Evolutionary conservation across 1,140 invertebrate species (phyloP).

Genomic region (Metaphire vulgaris): DNA sequence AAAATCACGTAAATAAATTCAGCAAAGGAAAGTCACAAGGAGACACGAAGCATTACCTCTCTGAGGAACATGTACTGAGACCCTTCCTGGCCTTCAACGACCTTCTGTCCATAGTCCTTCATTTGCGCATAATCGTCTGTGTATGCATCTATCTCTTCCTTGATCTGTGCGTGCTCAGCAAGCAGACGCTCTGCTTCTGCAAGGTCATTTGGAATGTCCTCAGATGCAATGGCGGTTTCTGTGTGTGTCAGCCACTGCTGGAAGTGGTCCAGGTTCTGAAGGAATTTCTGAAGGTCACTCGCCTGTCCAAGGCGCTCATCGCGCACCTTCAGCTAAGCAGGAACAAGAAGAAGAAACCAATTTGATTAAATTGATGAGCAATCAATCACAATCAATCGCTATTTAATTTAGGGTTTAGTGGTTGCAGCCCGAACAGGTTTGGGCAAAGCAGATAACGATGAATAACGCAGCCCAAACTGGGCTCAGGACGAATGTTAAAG

Average conservation of each 20-base stretch:
- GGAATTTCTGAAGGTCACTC: constrained; percentile 94
- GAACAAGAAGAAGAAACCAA: too few relatives aligned
- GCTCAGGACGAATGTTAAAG: too few relatives aligned
- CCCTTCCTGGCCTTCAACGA: constrained; percentile 75
- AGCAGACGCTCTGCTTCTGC: constrained; percentile 93
- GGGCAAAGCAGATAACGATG: too few relatives aligned
- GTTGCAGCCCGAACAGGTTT: too few relatives aligned
- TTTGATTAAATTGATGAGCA: too few relatives aligned
- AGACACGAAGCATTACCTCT: constrained; percentile 54
- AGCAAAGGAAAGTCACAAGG: not conserved
- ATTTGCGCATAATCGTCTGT: constrained; percentile 94
- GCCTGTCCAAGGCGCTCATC: constrained; percentile 97
- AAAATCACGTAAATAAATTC: not conserved
- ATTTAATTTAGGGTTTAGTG: too few relatives aligned
- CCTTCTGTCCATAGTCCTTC: constrained; percentile 97
- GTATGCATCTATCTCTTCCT: constrained; percentile 98
- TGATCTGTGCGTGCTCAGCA: constrained; percentile 89
- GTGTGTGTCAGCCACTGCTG: constrained; percentile 97
- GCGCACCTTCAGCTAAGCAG: constrained; percentile 74
- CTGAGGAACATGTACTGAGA: constrained; percentile 98
- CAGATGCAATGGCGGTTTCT: constrained; percentile 87
- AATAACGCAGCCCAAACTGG: too few relatives aligned
- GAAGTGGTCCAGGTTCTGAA: constrained; percentile 98
- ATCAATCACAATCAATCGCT: too few relatives aligned
- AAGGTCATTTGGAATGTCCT: constrained; percentile 92